Percentiles rank a stretch among this genome's conserved stretches.
Conservation (phyloP, 1,140 invertebrate genomes). For the Sinonovacula constricta region DNA sequence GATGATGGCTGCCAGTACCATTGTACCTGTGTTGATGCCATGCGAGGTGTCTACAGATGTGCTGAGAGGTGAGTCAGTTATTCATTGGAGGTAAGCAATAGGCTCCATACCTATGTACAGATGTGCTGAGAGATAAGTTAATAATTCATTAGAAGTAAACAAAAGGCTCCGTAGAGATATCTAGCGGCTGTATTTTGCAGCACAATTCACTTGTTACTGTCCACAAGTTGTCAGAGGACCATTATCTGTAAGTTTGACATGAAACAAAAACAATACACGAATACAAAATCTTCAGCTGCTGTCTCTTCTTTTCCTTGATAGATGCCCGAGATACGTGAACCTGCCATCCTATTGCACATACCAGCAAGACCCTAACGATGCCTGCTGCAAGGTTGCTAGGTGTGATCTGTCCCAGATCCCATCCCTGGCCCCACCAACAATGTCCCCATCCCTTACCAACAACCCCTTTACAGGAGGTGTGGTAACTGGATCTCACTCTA, state of each 20-base stretch:
- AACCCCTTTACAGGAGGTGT: slow-evolving; percentile 11
- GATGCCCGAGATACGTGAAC: slow-evolving; percentile 62
- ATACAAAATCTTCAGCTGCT: too few relatives aligned
- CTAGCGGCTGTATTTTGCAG: too few relatives aligned
- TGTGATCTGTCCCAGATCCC: slow-evolving; percentile 54
- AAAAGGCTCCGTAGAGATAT: too few relatives aligned
- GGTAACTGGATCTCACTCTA: slow-evolving; percentile 10
- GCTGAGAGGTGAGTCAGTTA: slow-evolving; percentile 58
- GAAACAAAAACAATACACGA: too few relatives aligned
- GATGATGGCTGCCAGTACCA: slow-evolving; percentile 61
- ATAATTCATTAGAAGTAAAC: too few relatives aligned
- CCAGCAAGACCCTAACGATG: slow-evolving; percentile 61
- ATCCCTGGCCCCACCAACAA: slow-evolving; percentile 34
- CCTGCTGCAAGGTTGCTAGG: slow-evolving; percentile 59
- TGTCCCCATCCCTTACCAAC: slow-evolving; percentile 1
- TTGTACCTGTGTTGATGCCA: slow-evolving; percentile 60
- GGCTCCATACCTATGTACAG: too few relatives aligned
- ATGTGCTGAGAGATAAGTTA: slow-evolving; percentile 60
- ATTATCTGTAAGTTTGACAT: not conserved
- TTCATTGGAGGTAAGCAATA: too few relatives aligned
- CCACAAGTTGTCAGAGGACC: not conserved
- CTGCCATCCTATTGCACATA: slow-evolving; percentile 62
- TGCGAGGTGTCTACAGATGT: slow-evolving; percentile 60
- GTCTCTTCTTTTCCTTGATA: too few relatives aligned
- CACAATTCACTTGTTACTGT: too few relatives aligned